Evolutionary conservation across 2,888 invertebrate genomes (phyloP), one percentile per base, ranked within the genome.

Genomic region (Amitus sp.): DNA sequence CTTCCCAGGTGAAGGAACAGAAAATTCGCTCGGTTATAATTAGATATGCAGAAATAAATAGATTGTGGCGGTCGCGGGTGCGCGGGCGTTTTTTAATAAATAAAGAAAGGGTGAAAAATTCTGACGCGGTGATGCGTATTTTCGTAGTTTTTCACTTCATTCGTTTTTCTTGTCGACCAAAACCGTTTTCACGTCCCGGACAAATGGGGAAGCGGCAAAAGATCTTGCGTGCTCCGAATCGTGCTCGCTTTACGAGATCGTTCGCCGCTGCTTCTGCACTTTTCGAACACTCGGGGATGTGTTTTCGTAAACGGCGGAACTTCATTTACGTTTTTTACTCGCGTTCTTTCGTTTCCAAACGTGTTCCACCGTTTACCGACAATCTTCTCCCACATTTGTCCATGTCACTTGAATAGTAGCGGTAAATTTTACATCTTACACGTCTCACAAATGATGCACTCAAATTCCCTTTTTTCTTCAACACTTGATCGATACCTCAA

Each of bases 281-380:
- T 43, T 43, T n/a, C 43, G 43, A 43, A 43, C 27, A 23, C 23
- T 27, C 43, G 43, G 43, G 4, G 20, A 43, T 23, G 43, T 43
- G 43, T 23, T 43, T 43, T 43, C 20, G 23, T 43, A 43, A 43
- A 43, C 43, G 43, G 20, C 23, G 12, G 43, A 23, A 23, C 43
- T 43, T 43, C 43, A 43, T 43, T 43, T 23, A 43, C 43, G 23
- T 43, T 43, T 43, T n/a, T 43, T 43, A 13, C 23, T 23, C 43
- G 27, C 23, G 43, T n/a, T 43, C 43, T 23, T 23, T 23, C 12
- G 23, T 43, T 15, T 3, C 37, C 37, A 15, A 37, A 37, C 18
- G 43, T 23, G 13, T n/a, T 43, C 27, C 27, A n/a, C 23, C 23
- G 37, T 23, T 43, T 43, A 15, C 39, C 15, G 1, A 23, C 20